phyloP scores from a whole-genome alignment of 2,797 vertebrate genomes.

The Coilia nasus region DNA sequence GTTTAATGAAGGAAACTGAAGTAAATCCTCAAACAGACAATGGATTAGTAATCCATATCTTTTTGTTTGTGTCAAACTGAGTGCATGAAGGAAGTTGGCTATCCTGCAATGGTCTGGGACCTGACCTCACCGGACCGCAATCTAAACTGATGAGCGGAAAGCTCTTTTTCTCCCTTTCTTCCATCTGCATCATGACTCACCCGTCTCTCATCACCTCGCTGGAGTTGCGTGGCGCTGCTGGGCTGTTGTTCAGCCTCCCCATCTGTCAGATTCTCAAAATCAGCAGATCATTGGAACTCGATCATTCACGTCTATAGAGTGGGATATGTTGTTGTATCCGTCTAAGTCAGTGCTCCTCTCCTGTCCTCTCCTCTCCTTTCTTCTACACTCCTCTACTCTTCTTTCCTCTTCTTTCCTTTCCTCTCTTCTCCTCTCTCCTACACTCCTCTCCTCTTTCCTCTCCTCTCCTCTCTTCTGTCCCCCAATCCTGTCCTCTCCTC shows the following conservation, averaged over 20 bases:
- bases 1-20: neutral
- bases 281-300: neutral
- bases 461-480: neutral
- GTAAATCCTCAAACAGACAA: neutral
- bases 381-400: no score
- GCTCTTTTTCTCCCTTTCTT: neutral
- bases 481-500: no score
- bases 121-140: neutral
- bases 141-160: neutral
- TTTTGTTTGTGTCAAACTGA: neutral
- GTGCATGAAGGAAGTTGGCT: neutral
- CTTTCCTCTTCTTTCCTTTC: no score
- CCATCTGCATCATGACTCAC: neutral
- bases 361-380: neutral
- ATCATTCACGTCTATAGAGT: constrained; percentile 35
- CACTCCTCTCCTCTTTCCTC: no score
- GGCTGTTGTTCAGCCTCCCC: neutral
- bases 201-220: constrained; percentile 3
- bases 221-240: neutral
- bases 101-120: neutral
- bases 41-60: neutral
- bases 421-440: no score
- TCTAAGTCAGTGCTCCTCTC: neutral
- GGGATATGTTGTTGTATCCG: neutral
- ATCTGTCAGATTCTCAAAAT: neutral